Base-by-base conservation (phyloP, 2,888 invertebrate species). In the Empis stercorea region DNA sequence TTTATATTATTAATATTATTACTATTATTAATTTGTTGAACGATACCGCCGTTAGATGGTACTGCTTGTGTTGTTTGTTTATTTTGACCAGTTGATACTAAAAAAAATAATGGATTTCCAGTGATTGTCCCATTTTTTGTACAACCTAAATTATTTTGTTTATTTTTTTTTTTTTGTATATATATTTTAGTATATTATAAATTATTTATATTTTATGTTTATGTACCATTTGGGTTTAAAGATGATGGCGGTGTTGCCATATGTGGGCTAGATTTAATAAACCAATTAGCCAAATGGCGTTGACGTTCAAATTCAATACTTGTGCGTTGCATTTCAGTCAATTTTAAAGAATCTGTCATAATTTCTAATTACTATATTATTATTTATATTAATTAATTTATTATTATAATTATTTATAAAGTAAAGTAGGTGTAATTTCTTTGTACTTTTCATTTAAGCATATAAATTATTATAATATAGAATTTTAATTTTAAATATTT, bases 201-300 rank as follows among this genome's bases (percentile, higher is more conserved):
- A 20, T 4, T 20, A 20, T 20, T 20, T 20, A 4, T 20, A 27
- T 27, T 27, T 27, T 27, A 6, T 27, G 9, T 4, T 20, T 27
- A 27, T 41, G 52, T 51, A 36, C 54, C 52, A 48, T 49, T 46
- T 39, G 50, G 41, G 46, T 46, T 44, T 43, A 50, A 44, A 41
- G 53, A 45, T 48, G 51, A 43, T 45, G 43, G 11, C 46, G 66
- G 62, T 47, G 63, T 62, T 52, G 67, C 66, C 69, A 68, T 69
- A 56, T 69, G 69, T 48, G 67, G 66, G 56, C 68, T 65, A 55
- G 66, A 68, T 56, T 68, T 68, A 48, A 68, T 65, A 52, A 69
- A 63, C 69, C 69, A 69, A 63, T 69, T 68, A 54, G 68, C 66
- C 59, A 69, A 58, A 61, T 68, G 69, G 57, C 68, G 63, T 59